Evolutionary conservation across 2,888 invertebrate species (phyloP).

Genomic region (Phalera bucephala): DNA sequence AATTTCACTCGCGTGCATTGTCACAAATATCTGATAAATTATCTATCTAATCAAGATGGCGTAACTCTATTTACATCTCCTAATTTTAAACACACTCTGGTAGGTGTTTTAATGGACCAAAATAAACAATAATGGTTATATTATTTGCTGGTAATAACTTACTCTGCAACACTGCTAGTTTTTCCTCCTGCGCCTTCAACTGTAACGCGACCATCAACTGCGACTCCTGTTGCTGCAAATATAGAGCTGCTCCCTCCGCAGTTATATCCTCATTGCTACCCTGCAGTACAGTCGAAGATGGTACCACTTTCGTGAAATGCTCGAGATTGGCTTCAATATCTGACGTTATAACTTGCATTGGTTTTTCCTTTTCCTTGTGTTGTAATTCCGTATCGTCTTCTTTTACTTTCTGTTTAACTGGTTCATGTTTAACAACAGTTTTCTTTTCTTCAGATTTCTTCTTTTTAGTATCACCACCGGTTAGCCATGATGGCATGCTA

Average conservation of each 20-base stretch:
- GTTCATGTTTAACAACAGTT: slow-evolving; percentile 17
- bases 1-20: no score
- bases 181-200: slow-evolving; percentile 85
- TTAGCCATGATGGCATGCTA: slow-evolving; percentile 70
- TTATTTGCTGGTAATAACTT: no score
- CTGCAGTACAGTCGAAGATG: slow-evolving; percentile 33
- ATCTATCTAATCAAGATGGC: no score
- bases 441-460: slow-evolving; percentile 45
- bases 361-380: slow-evolving; percentile 19
- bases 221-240: slow-evolving; percentile 85
- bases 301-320: slow-evolving; percentile 17
- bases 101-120: no score
- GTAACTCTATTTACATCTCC: no score
- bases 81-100: no score
- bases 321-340: slow-evolving; percentile 21
- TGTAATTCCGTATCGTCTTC: slow-evolving; percentile 19
- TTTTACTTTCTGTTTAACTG: slow-evolving; percentile 26
- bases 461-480: slow-evolving; percentile 54
- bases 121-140: no score
- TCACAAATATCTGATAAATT: no score
- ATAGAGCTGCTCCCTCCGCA: slow-evolving; percentile 79
- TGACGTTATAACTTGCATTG: slow-evolving; percentile 10
- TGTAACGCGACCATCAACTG: slow-evolving; percentile 84
- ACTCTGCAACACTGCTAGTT: slow-evolving; percentile 80
- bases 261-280: slow-evolving; percentile 67